Percentiles rank a stretch among this genome's conserved stretches.
Evolutionary conservation across 2,113 vertebrate genomes (phyloP).

Genomic region (Oenanthe melanoleuca): DNA sequence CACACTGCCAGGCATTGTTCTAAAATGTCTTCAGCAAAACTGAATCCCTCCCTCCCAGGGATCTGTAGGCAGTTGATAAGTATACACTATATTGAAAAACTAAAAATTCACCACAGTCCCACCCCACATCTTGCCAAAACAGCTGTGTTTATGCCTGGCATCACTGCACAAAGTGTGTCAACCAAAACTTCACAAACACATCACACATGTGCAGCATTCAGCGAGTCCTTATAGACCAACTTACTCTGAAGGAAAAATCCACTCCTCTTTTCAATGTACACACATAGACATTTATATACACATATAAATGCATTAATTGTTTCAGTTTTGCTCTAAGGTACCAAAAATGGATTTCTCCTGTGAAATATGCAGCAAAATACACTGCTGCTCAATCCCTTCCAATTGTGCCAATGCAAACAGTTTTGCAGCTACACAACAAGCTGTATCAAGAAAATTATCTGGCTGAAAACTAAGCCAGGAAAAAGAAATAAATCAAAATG

Average conservation of each 20-base stretch:
- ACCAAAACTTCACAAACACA: not conserved
- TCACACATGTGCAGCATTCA: not conserved
- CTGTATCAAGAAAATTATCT: not conserved
- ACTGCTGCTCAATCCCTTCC: not conserved
- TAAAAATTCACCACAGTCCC: not conserved
- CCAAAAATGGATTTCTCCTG: not conserved
- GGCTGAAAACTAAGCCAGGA: not conserved
- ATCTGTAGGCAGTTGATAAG: not conserved
- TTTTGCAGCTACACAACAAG: not conserved
- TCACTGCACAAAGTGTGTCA: not conserved
- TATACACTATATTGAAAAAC: not conserved
- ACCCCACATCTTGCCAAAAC: slow-evolving; percentile 21
- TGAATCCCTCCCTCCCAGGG: not conserved
- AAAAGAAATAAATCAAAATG: not conserved
- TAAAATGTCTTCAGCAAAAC: not conserved
- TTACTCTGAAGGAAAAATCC: not conserved
- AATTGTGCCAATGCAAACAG: not conserved
- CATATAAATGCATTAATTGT: not conserved
- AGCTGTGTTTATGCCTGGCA: slow-evolving; percentile 55
- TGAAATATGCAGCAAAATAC: not conserved
- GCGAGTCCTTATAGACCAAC: not conserved
- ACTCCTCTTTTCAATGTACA: not conserved
- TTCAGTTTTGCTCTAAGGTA: not conserved
- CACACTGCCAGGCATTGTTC: slow-evolving; percentile 9
- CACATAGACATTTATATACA: not conserved